Conservation (phyloP, 1,140 invertebrate genomes). For the Nautilus pompilius region DNA sequence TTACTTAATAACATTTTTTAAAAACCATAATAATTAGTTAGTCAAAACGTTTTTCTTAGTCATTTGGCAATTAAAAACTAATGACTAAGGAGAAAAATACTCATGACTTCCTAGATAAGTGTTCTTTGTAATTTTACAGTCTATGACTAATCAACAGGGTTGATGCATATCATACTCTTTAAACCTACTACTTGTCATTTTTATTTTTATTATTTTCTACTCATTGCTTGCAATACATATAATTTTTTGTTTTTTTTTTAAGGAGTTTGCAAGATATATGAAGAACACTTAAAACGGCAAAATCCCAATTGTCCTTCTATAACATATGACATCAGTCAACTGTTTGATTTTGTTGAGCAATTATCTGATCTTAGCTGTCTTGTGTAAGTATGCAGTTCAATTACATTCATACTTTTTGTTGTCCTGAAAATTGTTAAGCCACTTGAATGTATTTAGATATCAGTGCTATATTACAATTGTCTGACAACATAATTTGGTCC, state of each 20-base stretch:
- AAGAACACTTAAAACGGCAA: slow-evolving; percentile 70
- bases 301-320: slow-evolving; percentile 94
- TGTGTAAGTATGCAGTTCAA: slow-evolving; percentile 76
- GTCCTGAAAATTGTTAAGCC: too few relatives aligned
- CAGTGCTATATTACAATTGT: too few relatives aligned
- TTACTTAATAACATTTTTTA: not conserved
- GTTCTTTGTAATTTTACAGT: too few relatives aligned
- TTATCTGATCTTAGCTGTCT: slow-evolving; percentile 92
- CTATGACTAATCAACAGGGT: not conserved
- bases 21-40: too few relatives aligned
- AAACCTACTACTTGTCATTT: not conserved
- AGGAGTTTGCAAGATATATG: slow-evolving; percentile 56
- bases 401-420: too few relatives aligned
- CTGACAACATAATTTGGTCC: too few relatives aligned
- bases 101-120: too few relatives aligned
- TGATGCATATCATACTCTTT: not conserved
- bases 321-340: slow-evolving; percentile 95
- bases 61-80: not conserved
- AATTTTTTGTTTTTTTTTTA: slow-evolving; percentile 6
- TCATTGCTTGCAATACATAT: too few relatives aligned
- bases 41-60: not conserved
- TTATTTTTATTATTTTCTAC: not conserved
- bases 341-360: slow-evolving; percentile 97
- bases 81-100: too few relatives aligned
- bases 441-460: too few relatives aligned